Evolutionary conservation across 2,797 vertebrate genomes (phyloP), one percentile per base, ranked within the genome.

Genomic region (Danio kyathit): DNA sequence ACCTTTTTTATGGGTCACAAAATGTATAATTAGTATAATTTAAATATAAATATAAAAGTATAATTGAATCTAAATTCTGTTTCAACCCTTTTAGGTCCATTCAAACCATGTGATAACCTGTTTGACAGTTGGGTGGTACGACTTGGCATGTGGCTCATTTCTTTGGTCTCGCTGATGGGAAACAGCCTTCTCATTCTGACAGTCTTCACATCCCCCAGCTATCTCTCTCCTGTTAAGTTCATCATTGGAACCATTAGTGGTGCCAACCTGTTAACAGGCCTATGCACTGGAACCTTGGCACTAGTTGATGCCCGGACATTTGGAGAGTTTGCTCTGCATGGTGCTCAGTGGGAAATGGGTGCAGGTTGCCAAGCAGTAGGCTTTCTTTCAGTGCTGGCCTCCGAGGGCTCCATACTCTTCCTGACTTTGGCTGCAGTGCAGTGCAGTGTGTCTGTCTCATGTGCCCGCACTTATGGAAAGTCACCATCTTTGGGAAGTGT

Each of bases 41-140:
- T 29, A 29, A 29, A 29, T 29, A 29, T 1, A 29, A 1, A 29
- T 29, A 29, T 3, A 29, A 10, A 5, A 19, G 14, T 16, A 49
- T 10, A 65, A 44, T 29, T 46, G 17, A 29, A 29, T 29, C 9
- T 48, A 67, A 67, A 57, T 44, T 14, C 14, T 51, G 0, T 6
- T 41, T 44, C 21, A 41, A 38, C 41, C 48, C 43, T 17, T 49
- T 46, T 93, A 99, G 97, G 97, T 89, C 97, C 97, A 61, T 97
- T 98, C 92, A 96, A 97, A 86, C 97, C 97, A 19, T 99, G 97
- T 0, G 95, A 97, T 76, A 93, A 97, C 56, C 94, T 99, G 75
- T 90, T 99, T 79, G 97, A 96, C 89, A 97, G 97, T 91, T 99
- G 97, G 97, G 88, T 96, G 80, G 92, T 98, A 76, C 97, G 97